Percentiles rank a stretch among this genome's conserved stretches.
Evolutionary conservation across 2,113 vertebrate species (phyloP).

Genomic region (Cavia aperea): DNA sequence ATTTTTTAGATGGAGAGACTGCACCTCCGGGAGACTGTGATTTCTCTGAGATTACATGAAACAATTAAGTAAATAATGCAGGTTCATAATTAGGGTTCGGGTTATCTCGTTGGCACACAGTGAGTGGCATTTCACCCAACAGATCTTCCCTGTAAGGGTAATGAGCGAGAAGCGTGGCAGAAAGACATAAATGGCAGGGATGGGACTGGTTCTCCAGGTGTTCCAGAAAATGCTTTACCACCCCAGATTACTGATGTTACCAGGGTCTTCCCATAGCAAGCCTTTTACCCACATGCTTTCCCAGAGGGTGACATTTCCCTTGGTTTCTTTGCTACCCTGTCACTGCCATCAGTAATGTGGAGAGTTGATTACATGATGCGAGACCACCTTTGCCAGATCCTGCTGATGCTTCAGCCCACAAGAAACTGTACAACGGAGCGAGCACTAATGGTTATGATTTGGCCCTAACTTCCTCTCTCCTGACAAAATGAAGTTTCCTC

Average conservation of each 20-base stretch:
- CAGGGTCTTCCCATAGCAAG: not conserved
- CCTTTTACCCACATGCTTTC: not conserved
- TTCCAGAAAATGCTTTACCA: not conserved
- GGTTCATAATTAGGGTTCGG: not conserved
- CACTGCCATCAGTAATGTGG: accelerated
- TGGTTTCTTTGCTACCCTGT: not conserved
- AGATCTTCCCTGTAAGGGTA: not conserved
- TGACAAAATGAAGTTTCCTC: constrained; percentile 9
- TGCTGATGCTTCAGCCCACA: not conserved
- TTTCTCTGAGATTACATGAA: not conserved
- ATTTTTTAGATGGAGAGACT: not conserved
- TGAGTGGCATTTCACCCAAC: not conserved
- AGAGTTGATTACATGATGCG: not conserved
- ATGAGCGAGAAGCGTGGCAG: not conserved
- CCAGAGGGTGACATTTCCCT: not conserved
- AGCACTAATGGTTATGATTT: not conserved
- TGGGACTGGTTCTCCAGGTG: not conserved
- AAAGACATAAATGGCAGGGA: not conserved
- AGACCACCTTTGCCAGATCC: not conserved
- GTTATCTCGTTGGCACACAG: not conserved
- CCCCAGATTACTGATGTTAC: not conserved
- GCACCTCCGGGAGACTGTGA: not conserved
- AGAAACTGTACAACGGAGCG: not conserved
- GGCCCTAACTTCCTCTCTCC: not conserved
- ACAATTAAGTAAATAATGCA: not conserved